These are phyloP conservation scores for Onychostruthus taczanowskii DNA, from an alignment of 2,113 vertebrate species.

Conservation along the genomic window DNA sequence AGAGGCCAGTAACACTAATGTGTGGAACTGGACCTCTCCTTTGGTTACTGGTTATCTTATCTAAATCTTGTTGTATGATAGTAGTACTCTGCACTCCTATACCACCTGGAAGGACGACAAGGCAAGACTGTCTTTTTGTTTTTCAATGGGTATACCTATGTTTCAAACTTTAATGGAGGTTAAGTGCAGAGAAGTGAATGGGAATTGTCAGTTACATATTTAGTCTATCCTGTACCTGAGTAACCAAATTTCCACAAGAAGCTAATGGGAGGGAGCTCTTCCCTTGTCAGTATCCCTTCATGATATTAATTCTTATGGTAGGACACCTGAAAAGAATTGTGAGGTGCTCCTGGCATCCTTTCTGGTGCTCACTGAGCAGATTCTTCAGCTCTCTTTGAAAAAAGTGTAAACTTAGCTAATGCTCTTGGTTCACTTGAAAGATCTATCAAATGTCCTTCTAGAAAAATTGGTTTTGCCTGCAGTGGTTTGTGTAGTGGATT, in stretches of 20 bases:
- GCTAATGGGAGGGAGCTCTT: not conserved
- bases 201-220: not conserved
- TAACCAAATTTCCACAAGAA: not conserved
- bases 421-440: not conserved
- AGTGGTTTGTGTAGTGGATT: not conserved
- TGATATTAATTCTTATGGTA: not conserved
- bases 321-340: not conserved
- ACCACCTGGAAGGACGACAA: not conserved
- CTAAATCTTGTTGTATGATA: not conserved
- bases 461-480: accelerated
- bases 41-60: not conserved
- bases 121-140: not conserved
- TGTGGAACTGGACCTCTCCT: not conserved
- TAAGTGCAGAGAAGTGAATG: not conserved
- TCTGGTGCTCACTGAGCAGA: not conserved
- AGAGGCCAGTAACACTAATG: accelerated
- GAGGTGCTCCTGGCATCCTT: not conserved
- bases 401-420: not conserved
- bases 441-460: not conserved
- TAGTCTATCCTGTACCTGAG: not conserved
- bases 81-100: not conserved
- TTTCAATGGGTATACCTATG: not conserved
- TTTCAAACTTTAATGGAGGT: not conserved
- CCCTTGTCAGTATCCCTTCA: not conserved
- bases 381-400: not conserved